Percentiles rank a stretch among this genome's conserved stretches.
phyloP scores from a whole-genome alignment of 2,888 invertebrate species.

The Margaritifera margaritifera region DNA sequence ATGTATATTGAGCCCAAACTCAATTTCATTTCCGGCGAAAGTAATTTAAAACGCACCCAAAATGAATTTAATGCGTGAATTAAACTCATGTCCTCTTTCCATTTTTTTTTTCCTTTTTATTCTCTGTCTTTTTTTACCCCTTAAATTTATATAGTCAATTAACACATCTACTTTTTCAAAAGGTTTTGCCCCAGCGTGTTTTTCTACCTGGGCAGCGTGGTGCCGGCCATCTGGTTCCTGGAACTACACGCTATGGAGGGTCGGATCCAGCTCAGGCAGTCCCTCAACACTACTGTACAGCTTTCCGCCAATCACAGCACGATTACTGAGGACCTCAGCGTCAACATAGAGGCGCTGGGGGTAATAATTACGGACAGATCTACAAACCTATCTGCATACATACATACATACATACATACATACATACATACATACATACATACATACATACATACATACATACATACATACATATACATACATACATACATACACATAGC shows the following conservation, averaged over 20 bases:
- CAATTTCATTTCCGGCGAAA: no score
- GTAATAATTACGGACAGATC: neutral
- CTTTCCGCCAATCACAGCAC: neutral
- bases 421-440: neutral
- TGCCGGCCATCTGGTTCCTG: constrained; percentile 94
- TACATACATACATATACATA: no score
- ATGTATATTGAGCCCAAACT: no score
- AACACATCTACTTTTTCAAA: constrained; percentile 22
- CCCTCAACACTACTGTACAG: no score
- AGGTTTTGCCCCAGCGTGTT: constrained; percentile 97
- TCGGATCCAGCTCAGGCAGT: constrained; percentile 73
- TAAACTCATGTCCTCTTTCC: no score
- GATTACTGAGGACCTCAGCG: constrained; percentile 10
- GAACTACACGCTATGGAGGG: constrained; percentile 90
- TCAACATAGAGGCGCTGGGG: constrained; percentile 13
- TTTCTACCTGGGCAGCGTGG: constrained; percentile 89
- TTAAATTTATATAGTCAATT: no score
- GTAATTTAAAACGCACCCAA: no score
- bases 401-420: constrained; percentile 3
- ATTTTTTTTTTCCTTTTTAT: neutral
- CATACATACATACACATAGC: no score
- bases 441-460: no score
- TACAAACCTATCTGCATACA: neutral
- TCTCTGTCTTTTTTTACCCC: neutral
- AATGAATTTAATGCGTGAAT: no score